Percentiles rank a stretch among this genome's conserved stretches.
Conservation (phyloP, 2,797 vertebrate genomes). For the Taeniopygia guttata region DNA sequence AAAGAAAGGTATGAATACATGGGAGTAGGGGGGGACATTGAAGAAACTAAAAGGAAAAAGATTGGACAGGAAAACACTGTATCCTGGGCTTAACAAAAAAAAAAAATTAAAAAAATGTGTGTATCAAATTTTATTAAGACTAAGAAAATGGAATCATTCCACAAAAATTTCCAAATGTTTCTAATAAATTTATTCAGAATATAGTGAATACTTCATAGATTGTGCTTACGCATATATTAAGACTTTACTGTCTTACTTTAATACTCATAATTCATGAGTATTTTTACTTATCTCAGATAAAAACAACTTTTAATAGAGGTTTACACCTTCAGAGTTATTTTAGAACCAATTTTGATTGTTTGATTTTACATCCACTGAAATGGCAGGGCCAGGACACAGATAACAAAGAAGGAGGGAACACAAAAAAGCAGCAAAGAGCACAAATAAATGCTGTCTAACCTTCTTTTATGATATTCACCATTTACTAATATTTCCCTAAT, state of each 20-base stretch:
- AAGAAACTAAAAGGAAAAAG: background rate
- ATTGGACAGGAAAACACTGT: background rate
- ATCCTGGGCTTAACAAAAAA: background rate
- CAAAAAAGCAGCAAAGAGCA: background rate
- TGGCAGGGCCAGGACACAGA: background rate
- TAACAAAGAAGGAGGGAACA: background rate
- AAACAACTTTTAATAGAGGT: background rate
- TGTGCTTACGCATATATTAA: background rate
- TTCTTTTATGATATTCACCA: background rate
- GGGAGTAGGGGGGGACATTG: accelerated
- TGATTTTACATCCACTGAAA: background rate
- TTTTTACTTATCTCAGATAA: background rate
- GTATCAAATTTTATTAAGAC: background rate
- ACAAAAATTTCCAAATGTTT: background rate
- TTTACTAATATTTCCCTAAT: background rate
- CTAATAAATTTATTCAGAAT: background rate
- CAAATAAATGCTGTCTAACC: background rate
- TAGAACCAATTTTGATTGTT: background rate
- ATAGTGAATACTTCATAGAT: background rate
- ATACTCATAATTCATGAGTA: background rate
- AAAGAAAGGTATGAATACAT: background rate
- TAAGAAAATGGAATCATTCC: background rate
- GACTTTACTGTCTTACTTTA: background rate
- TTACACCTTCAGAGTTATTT: background rate
- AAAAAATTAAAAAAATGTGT: background rate